A percentile compares a stretch with the other conserved stretches of the same genome.
These are phyloP conservation scores for Thymelicus acteon DNA, from an alignment of 2,888 invertebrate genomes.

Conservation along the genomic window DNA sequence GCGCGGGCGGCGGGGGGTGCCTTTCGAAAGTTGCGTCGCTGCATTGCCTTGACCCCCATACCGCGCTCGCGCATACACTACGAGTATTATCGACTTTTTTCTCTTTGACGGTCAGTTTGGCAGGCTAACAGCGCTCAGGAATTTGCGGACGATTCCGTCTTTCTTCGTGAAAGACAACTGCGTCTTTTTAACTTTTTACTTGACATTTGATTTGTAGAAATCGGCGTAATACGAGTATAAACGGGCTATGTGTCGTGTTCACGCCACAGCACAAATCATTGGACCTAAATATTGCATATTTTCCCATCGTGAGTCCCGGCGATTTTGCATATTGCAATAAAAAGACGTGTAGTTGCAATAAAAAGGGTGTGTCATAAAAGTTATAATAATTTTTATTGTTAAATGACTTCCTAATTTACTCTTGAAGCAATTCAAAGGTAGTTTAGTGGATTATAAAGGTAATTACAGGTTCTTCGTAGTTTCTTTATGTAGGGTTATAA, in stretches of 20 bases:
- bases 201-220: not conserved
- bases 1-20: conserved; percentile 42
- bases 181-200: not conserved
- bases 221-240: not conserved
- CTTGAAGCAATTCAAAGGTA: not conserved
- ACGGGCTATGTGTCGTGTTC: too few species aligned
- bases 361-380: too few species aligned
- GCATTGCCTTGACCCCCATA: conserved; percentile 75
- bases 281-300: not conserved
- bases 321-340: too few species aligned
- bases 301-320: not conserved
- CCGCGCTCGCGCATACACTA: conserved; percentile 51
- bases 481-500: not conserved
- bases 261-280: too few species aligned
- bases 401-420: not conserved
- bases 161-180: conserved; percentile 11
- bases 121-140: conserved; percentile 33
- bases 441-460: not conserved
- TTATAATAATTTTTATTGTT: not conserved
- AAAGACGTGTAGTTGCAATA: too few species aligned
- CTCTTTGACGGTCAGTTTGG: conserved; percentile 32
- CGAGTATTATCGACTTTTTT: conserved; percentile 48
- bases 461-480: not conserved
- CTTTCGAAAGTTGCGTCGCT: conserved; percentile 75
- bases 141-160: conserved; percentile 22